phyloP scores from a whole-genome alignment of 2,113 vertebrate genomes.

The Petrocephalus zakoni region DNA sequence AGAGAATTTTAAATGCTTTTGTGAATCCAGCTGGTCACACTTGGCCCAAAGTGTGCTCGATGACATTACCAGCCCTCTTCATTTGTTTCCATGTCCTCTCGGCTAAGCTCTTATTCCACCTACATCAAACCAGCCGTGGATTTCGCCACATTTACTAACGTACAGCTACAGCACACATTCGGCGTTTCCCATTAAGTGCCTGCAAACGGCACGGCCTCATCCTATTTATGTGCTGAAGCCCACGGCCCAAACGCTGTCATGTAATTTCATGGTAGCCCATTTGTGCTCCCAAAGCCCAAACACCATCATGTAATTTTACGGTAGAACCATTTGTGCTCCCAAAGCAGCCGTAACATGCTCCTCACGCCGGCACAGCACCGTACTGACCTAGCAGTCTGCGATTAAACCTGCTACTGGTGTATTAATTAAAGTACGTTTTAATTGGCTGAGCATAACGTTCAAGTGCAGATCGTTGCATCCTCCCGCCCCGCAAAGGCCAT shows the following conservation, averaged over 20 bases:
- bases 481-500: neutral
- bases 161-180: neutral
- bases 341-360: neutral
- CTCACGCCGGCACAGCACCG: neutral
- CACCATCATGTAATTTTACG: neutral
- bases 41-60: neutral
- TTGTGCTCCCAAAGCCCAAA: neutral
- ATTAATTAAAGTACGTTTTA: neutral
- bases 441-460: neutral
- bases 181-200: neutral
- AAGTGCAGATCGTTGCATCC: neutral
- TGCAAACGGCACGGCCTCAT: neutral
- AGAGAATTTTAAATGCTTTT: neutral
- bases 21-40: neutral
- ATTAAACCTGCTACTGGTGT: neutral
- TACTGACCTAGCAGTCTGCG: neutral
- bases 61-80: neutral
- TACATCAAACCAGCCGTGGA: neutral
- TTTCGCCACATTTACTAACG: neutral
- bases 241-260: neutral
- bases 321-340: neutral
- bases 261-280: neutral
- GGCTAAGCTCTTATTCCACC: neutral
- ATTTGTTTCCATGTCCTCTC: neutral
- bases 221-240: neutral